phyloP scores from a whole-genome alignment of 2,113 vertebrate genomes.

The Pygoscelis adeliae region DNA sequence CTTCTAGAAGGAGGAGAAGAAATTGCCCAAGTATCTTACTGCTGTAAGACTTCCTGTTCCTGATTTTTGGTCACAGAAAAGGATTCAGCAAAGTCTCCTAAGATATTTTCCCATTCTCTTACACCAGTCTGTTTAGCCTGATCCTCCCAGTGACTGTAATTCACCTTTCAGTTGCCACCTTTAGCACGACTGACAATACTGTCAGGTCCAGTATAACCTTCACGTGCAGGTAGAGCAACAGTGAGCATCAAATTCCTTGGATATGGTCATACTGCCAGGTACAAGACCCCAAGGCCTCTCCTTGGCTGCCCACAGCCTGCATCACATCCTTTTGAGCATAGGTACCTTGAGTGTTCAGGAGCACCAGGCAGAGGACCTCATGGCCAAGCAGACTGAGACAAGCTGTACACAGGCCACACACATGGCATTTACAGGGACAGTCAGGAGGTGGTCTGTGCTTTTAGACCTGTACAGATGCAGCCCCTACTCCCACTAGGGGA shows the following conservation, averaged over 20 bases:
- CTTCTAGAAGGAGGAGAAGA: background rate
- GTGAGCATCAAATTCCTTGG: background rate
- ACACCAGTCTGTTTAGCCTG: background rate
- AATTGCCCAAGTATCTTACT: background rate
- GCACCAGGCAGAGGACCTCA: background rate
- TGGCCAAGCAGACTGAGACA: background rate
- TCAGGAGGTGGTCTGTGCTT: background rate
- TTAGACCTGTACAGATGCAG: background rate
- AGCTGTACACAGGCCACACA: background rate
- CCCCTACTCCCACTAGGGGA: background rate
- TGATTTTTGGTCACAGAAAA: background rate
- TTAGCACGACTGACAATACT: background rate
- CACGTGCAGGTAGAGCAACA: accelerated
- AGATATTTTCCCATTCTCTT: background rate
- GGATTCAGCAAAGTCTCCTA: background rate
- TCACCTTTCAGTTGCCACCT: background rate
- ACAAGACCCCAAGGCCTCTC: background rate
- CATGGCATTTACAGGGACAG: background rate
- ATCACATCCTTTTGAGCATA: background rate
- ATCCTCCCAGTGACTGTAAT: background rate
- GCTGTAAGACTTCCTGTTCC: background rate
- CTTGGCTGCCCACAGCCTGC: background rate
- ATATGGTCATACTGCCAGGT: background rate
- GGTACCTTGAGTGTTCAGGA: background rate
- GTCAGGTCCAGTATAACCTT: background rate